These are phyloP conservation scores for Drosophila nigricruria DNA, from an alignment of 2,888 invertebrate species.

Conservation along the genomic window DNA sequence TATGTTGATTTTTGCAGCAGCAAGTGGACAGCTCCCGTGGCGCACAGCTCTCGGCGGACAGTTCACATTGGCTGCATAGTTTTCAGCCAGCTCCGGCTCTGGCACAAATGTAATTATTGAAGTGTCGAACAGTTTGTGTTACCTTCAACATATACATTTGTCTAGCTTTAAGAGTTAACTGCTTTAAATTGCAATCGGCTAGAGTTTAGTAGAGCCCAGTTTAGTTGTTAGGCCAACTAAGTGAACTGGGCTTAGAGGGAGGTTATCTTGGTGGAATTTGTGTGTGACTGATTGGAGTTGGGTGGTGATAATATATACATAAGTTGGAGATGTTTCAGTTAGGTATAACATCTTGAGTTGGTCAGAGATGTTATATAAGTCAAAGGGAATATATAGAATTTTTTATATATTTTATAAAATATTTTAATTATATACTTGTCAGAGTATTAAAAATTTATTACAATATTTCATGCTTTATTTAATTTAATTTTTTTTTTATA, in stretches of 20 bases:
- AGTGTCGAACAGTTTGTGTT: conserved; percentile 34
- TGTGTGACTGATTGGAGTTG: not conserved
- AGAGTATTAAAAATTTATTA: not conserved
- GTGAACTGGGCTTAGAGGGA: not conserved
- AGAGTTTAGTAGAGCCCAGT: not conserved
- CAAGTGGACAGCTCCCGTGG: conserved; percentile 46
- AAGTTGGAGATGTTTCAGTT: not conserved
- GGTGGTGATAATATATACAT: not conserved
- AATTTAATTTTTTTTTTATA: too few species aligned
- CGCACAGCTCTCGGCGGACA: conserved; percentile 31
- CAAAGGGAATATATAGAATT: not conserved
- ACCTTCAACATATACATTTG: conserved; percentile 31
- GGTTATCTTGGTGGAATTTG: not conserved
- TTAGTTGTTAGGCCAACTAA: not conserved
- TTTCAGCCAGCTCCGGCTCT: conserved; percentile 26
- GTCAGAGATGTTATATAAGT: not conserved
- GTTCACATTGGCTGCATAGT: conserved; percentile 49
- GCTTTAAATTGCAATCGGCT: conserved; percentile 23
- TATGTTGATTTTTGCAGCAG: conserved; percentile 74
- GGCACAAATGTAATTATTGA: conserved; percentile 75
- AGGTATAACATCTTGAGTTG: too few species aligned
- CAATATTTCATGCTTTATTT: not conserved
- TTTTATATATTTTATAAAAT: too few species aligned
- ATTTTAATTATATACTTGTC: not conserved
- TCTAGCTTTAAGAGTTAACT: conserved; percentile 26